Evolutionary conservation across 37 sponge, comb jelly and placozoan genomes (phyloP).

Genomic region (Ephydatia muelleri): DNA sequence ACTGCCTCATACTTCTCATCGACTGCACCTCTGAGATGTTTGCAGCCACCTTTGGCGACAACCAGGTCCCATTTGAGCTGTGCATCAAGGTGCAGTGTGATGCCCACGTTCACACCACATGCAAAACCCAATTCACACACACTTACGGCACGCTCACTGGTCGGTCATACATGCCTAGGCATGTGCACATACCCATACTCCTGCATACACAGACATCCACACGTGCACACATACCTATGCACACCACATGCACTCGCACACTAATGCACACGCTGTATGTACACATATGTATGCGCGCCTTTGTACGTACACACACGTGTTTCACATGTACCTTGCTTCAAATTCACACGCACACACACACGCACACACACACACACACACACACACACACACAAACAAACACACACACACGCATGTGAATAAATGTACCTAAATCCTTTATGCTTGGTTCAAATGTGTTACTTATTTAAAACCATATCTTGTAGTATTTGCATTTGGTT

Average conservation of each 20-base stretch:
- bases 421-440: neutral
- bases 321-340: neutral
- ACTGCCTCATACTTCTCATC: slow-evolving; percentile 73
- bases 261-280: neutral
- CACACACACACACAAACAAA: neutral
- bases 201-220: too few relatives aligned
- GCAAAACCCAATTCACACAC: too few relatives aligned
- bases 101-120: too few relatives aligned
- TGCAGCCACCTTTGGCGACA: slow-evolving; percentile 14
- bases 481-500: too few relatives aligned
- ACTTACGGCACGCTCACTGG: too few relatives aligned
- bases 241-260: too few relatives aligned
- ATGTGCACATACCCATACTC: too few relatives aligned
- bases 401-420: neutral
- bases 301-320: neutral
- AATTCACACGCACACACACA: too few relatives aligned
- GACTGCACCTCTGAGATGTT: slow-evolving; percentile 77
- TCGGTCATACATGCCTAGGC: too few relatives aligned
- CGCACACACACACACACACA: neutral
- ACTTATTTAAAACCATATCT: too few relatives aligned
- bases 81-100: slow-evolving; percentile 76
- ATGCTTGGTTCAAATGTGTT: too few relatives aligned
- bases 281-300: neutral
- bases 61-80: slow-evolving; percentile 65
- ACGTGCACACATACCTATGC: too few relatives aligned